Evolutionary conservation across 64 coral and sea anemone genomes (phyloP), one percentile per base, ranked within the genome.

Genomic region (Montipora sp.): DNA sequence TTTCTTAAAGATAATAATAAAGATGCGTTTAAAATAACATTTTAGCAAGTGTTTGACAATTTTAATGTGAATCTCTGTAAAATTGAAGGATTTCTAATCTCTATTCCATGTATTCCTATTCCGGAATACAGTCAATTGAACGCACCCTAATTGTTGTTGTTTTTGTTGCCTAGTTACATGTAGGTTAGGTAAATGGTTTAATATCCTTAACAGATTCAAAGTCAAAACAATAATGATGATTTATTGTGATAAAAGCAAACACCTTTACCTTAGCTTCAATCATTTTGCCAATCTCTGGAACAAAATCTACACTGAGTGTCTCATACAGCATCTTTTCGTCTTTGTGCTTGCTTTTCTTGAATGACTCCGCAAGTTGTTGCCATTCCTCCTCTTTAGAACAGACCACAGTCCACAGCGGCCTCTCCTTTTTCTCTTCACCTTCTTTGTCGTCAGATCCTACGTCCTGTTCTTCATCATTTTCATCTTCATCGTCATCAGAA

Each of bases 301-400:
- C 87, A 90, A 98, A 98, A 91, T 98, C 96, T 48, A 95, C 91
- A 75, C 94, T 93, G 15, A 98, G 90, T 11, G 96, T 98, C 6
- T 98, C 89, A 78, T 95, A 93, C 13, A 98, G 96, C 71, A 95
- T 91, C 77, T 92, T 98, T 67, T 98, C 96, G 73, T 98, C 93
- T 47, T 89, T 87, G 19, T 98, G 89, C 21, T 95, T 92, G 80
- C 93, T 95, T 21, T 93, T 95, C 80, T 90, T 93, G 59, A 98
- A 98, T 77, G 93, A 95, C 67, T 98, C 96, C 2, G 96, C 94
- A 1, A 98, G 48, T 45, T 95, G 93, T 47, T 98, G 93, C 96
- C 96, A 98, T 51, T 98, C 93, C 21, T 89, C 84, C 15, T 90
- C 81, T 14, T 90, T 95, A 3, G 96, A 98, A 46, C 96, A 98